Base-by-base conservation (phyloP, 2,888 invertebrate species). In the Saturnia pavonia region DNA sequence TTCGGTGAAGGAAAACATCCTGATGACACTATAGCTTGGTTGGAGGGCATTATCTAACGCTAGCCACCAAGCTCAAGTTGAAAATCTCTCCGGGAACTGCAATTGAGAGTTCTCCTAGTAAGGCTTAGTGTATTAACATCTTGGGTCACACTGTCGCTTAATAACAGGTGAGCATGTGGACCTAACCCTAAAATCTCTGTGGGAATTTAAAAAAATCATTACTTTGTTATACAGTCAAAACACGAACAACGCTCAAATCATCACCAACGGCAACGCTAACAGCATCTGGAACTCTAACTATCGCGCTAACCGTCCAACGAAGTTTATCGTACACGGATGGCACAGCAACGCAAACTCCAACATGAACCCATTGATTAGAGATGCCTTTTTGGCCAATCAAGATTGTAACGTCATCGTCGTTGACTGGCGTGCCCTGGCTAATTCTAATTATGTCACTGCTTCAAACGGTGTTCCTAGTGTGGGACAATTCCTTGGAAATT, bases 291-390 rank as follows among this genome's bases (percentile, higher is more conserved):
- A 72, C 70, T 89, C 88, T 0, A 82, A 85, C 73, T 89, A 82
- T 74, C 72, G 72, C 14, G 74, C 77, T 4, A 76, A 70, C 34
- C 81, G 81, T 43, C 83, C 82, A 2, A 69, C 82, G 1, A 83
- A 82, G 42, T 80, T 88, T 7, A 76, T 86, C 25, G 81, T 82
- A 12, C 88, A 88, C 70, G 88, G 88, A 11, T 88, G 87, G 88
- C 82, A 77, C 69, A 81, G 75, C 70, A 76, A 79, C 57, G 82
- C 82, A 1, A 75, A 75, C 69, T 78, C 81, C 6, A 57, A 68
- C 1, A 66, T 85, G 8, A 86, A 85, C 68, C 75, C 72, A 3
- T 63, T 77, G 67, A 77, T 87, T 68, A 84, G 79, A 42, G 71
- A 77, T 6, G 85, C 87, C 0, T 84, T 82, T 68, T 78, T 88